Base-by-base conservation (phyloP, 1,140 invertebrate species). In the Nixonia krombeini region DNA sequence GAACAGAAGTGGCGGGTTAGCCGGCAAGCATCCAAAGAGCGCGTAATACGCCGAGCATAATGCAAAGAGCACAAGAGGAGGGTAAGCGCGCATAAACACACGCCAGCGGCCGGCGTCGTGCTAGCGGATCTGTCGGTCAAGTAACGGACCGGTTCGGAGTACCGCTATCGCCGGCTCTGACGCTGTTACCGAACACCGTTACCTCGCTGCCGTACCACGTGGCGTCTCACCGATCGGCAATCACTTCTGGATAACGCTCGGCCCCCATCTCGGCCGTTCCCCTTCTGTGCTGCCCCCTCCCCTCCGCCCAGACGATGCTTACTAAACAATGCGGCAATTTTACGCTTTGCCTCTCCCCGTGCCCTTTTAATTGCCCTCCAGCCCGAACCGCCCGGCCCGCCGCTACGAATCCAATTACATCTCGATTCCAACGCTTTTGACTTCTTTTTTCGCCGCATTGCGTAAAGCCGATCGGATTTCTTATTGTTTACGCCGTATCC, bases 111-210 rank as follows among this genome's bases (percentile, higher is more conserved):
- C 73, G 73, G 70, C 73, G 75, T 78, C 73, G 67, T 70, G 62
- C 65, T 84, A 84, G 83, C 82, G 83, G 82, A 83, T 84, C 83
- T 85, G 79, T 84, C 82, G 83, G 83, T 84, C 83, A 82, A 85
- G 74, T 85, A 85, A 85, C 83, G 83, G 83, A 72, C 73, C 75
- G 71, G 70, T 68, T 57, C 59, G 51, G 68, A 76, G 81, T 84
- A 84, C 82, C 81, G 82, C 82, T 84, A 80, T 73, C 73, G 79
- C 74, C 72, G 73, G 68, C 79, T 81, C 80, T 80, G 80, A 81
- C 78, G 80, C 75, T 78, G 76, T 82, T 81, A 80, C 78, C 78
- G 75, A 64, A 76, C 72, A 82, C 79, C 80, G 80, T 81, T 81
- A 82, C 76, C 75, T 76, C 72, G 63, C 53, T 69, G 69, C 50